Evolutionary conservation across 64 coral and sea anemone genomes (phyloP), one percentile per base, ranked within the genome.

Genomic region (Acropora tenuis): DNA sequence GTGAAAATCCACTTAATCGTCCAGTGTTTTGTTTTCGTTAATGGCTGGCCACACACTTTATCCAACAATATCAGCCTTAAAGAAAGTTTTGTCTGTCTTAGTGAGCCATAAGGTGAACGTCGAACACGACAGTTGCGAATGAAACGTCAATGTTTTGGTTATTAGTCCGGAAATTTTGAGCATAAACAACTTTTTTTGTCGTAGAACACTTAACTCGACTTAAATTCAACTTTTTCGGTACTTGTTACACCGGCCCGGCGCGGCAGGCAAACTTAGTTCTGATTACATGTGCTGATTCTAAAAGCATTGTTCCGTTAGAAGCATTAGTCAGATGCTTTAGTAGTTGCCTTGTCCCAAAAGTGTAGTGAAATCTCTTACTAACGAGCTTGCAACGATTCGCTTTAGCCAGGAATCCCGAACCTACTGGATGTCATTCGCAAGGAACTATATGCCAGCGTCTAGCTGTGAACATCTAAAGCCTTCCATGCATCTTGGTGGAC

Each of bases 341-440:
- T 49, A 86, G 44, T 67, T 89, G 74, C 65, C 77, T 3, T 93
- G 86, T 2, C 79, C 79, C 48, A 66, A 82, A 15, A 43, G 83
- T 63, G 79, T 88, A 48, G 75, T 82, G 82, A 49, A 89, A 81
- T 80, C 77, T 65, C 20, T 30, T 30, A 30, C 30, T 79, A n/a
- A 88, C 77, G 11, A 86, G 80, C 49, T 76, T 82, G 49, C 52
- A 79, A 49, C 82, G 86, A 78, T 45, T 88, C n/a, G 92, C 85
- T 82, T 76, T 93, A 59, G 84, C 92, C 63, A 73, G 86, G 43
- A 93, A 88, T 67, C 85, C 84, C 9, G 69, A 88, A 5, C 17
- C 75, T 30, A 30, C 30, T 30, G 30, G 55, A 2, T 93, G 41
- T 74, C 91, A 11, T 93, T 93, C 60, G 49, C 75, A 49, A 15